Conservation (phyloP, 37 sponge, comb jelly and placozoan species). For the Cladorhizidae sp. region DNA sequence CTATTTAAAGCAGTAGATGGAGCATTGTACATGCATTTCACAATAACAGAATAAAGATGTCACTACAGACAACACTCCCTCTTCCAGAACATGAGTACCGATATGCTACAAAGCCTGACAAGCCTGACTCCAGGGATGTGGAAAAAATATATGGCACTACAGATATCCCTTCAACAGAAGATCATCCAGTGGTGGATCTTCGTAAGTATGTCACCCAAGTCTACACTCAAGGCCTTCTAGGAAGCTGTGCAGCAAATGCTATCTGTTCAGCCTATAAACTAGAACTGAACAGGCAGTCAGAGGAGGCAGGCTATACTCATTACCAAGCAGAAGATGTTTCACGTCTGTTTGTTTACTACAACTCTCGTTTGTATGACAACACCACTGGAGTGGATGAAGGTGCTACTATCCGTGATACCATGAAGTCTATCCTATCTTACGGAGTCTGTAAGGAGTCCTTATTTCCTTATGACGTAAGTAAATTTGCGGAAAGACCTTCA, state of each 20-base stretch:
- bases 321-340: neutral
- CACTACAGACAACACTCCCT: no score
- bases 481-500: neutral
- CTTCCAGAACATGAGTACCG: no score
- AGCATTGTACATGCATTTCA: no score
- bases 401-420: constrained; percentile 27
- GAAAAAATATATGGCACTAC: neutral
- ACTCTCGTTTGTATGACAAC: neutral
- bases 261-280: constrained; percentile 5
- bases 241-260: constrained; percentile 21
- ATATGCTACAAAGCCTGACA: neutral
- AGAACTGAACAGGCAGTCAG: neutral
- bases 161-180: neutral
- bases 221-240: constrained; percentile 4
- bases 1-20: no score
- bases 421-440: neutral
- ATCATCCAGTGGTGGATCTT: neutral
- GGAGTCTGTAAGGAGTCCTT: constrained; percentile 10
- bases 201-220: neutral
- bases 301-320: neutral
- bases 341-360: constrained; percentile 23
- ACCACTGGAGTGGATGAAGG: neutral
- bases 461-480: neutral
- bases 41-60: no score
- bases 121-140: neutral